Evolutionary conservation across 2,888 invertebrate genomes (phyloP).

Genomic region (Trachelus iudaicus): DNA sequence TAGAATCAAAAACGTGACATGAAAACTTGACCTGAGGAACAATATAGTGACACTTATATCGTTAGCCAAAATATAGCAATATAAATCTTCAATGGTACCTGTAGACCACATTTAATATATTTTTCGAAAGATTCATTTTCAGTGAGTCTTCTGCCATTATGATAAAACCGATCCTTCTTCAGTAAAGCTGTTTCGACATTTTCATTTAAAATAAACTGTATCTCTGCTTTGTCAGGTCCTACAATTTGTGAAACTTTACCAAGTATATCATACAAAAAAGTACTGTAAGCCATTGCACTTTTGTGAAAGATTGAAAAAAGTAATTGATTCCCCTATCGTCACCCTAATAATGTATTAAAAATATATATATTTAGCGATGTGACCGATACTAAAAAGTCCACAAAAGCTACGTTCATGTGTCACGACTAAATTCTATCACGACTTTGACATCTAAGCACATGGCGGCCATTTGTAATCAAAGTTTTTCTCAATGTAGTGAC

Average conservation of each 20-base stretch:
- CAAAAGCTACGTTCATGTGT: not conserved
- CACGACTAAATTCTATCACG: not conserved
- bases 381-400: not conserved
- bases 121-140: slow-evolving; percentile 17
- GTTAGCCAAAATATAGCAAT: not conserved
- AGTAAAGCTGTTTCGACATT: slow-evolving; percentile 26
- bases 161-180: slow-evolving; percentile 30
- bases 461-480: not conserved
- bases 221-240: slow-evolving; percentile 26
- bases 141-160: slow-evolving; percentile 30
- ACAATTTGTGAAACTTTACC: slow-evolving; percentile 25
- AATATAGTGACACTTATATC: not conserved
- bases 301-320: not conserved
- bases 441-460: not conserved
- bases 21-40: slow-evolving; percentile 39
- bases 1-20: slow-evolving; percentile 34
- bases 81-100: slow-evolving; percentile 16
- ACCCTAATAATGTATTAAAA: not conserved
- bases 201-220: slow-evolving; percentile 27
- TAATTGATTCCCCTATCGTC: not conserved
- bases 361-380: not conserved
- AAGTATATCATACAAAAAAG: slow-evolving; percentile 20
- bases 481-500: not conserved
- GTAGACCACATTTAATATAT: slow-evolving; percentile 25
- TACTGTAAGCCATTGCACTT: slow-evolving; percentile 17